These are phyloP conservation scores for Anneissia japonica DNA, from an alignment of 35 echinoderm and acorn worm genomes.

Conservation along the genomic window DNA sequence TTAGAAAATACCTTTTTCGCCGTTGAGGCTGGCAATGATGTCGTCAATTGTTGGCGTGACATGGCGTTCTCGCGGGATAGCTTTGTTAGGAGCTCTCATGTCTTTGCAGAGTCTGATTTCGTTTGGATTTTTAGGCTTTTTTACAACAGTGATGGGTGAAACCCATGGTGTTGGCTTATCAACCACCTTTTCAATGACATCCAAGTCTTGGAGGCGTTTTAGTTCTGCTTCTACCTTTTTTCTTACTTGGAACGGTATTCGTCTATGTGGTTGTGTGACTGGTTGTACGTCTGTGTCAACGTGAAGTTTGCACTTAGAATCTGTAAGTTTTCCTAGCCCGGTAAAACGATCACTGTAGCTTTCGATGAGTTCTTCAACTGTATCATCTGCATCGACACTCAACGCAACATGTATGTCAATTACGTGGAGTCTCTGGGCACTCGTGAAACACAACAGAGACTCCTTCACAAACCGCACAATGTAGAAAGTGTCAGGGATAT, in stretches of 20 bases:
- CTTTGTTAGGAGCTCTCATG: slow-evolving; percentile 58
- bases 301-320: slow-evolving; percentile 47
- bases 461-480: not conserved
- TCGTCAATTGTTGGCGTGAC: slow-evolving; percentile 66
- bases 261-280: slow-evolving; percentile 51
- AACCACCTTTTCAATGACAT: slow-evolving; percentile 56
- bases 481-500: not conserved
- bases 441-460: not conserved
- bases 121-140: slow-evolving; percentile 51
- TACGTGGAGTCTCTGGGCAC: not conserved
- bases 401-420: not conserved
- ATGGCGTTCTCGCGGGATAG: slow-evolving; percentile 52
- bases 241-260: slow-evolving; percentile 60
- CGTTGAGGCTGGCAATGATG: slow-evolving; percentile 53
- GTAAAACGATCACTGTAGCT: slow-evolving; percentile 14
- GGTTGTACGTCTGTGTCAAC: slow-evolving; percentile 30
- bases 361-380: not conserved
- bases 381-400: not conserved
- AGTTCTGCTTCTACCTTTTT: slow-evolving; percentile 53
- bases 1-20: slow-evolving; percentile 47
- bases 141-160: slow-evolving; percentile 63
- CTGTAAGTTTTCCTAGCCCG: slow-evolving; percentile 47
- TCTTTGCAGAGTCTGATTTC: slow-evolving; percentile 56
- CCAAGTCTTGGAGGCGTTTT: slow-evolving; percentile 29
- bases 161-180: slow-evolving; percentile 71